Evolutionary conservation across 2,888 invertebrate species (phyloP), one percentile per base, ranked within the genome.

Genomic region (Cephus nigrinus): DNA sequence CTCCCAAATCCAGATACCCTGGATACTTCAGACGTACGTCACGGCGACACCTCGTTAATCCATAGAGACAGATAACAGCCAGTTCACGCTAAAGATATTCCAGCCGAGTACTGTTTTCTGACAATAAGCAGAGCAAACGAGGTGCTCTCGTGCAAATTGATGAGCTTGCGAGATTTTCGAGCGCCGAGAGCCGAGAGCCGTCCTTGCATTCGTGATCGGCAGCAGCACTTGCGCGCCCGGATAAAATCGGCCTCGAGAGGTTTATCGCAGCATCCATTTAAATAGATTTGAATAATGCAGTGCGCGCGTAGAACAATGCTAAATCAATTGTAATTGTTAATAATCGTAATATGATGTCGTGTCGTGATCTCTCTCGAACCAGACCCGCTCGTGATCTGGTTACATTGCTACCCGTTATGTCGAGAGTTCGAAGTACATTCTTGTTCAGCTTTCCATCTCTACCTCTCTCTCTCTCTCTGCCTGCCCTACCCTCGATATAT

Each of bases 261-360:
- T 23, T 55, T 55, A 55, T 55, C 55, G 23, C 55, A 23, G 55
- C 23, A 55, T 33, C 31, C 74, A 34, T 35, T 87, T 86, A 81
- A 88, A 88, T 88, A 86, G 86, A 88, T 89, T 86, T 89, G 83
- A 89, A 89, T 88, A 88, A 86, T 86, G 84, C 84, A 80, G 79
- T 80, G 78, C 80, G 80, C 82, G 79, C 78, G 79, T 77, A 77
- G 84, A 86, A 88, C 88, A 85, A 86, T 86, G 82, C 85, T 84
- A 86, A 88, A 88, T 88, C 87, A 86, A 87, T 89, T 86, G 85
- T 88, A 88, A 88, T 88, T 88, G 87, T 89, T 89, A 88, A 88
- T 88, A 89, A 89, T 88, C 88, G 87, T 86, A 84, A 86, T 84
- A 86, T 83, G 82, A 84, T 78, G 80, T 82, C 79, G 77, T 80